Conservation (phyloP, 2,113 vertebrate species). For the Brachypodius melanocephalos region DNA sequence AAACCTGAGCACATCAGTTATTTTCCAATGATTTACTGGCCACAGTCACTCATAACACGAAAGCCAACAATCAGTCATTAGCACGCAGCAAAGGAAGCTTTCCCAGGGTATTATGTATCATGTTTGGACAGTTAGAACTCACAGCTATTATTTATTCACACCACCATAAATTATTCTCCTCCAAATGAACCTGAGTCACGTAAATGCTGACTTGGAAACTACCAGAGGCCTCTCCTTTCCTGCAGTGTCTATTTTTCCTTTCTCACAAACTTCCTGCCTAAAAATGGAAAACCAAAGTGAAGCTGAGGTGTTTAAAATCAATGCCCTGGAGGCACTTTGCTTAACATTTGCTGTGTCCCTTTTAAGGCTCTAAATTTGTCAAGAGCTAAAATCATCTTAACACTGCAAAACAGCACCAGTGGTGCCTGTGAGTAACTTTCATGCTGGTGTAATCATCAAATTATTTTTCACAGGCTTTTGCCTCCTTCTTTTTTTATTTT, state of each 20-base stretch:
- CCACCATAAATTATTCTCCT: conserved; percentile 68
- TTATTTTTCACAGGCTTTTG: neutral
- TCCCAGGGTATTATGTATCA: conserved; percentile 49
- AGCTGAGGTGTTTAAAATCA: conserved; percentile 49
- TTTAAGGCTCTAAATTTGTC: conserved; percentile 3
- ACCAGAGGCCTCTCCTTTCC: conserved; percentile 36
- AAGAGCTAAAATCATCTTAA: neutral
- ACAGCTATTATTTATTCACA: conserved; percentile 67
- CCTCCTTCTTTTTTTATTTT: neutral
- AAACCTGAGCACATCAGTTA: neutral
- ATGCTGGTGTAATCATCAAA: neutral
- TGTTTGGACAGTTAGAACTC: conserved; percentile 66
- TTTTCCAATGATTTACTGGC: conserved; percentile 57
- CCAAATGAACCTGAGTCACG: conserved; percentile 63
- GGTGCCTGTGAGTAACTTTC: neutral
- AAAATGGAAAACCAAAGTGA: conserved; percentile 63
- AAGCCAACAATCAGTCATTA: conserved; percentile 48
- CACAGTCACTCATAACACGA: conserved; percentile 21
- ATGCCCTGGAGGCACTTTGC: neutral
- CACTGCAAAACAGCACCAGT: neutral
- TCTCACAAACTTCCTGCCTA: conserved; percentile 38
- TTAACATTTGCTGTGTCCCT: neutral
- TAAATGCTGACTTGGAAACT: conserved; percentile 63
- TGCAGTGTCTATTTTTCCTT: neutral
- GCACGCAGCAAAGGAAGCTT: neutral